Conservation (phyloP, 2,113 vertebrate genomes). For the Periophthalmus modestus region DNA sequence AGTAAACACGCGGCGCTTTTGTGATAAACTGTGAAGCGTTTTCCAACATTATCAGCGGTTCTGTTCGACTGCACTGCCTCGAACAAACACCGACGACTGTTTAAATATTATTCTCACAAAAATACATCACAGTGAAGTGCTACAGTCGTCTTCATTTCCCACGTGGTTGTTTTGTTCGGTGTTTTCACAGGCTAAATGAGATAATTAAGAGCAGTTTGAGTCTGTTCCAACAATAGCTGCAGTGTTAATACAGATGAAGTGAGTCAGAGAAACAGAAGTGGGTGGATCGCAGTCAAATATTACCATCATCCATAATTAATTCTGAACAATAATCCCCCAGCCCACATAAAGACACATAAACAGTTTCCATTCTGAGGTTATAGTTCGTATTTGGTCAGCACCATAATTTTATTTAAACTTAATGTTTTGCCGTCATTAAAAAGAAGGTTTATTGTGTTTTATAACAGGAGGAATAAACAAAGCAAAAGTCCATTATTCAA, state of each 20-base stretch:
- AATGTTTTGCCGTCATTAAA: background rate
- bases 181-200: background rate
- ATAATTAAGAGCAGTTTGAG: conserved; percentile 2
- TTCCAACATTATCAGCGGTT: background rate
- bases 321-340: conserved; percentile 35
- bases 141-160: background rate
- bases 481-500: conserved; percentile 1
- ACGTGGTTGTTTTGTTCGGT: background rate
- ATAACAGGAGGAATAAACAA: background rate
- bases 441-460: background rate
- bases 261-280: conserved; percentile 4
- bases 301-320: conserved; percentile 43
- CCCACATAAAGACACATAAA: background rate
- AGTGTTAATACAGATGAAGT: background rate
- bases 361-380: conserved; percentile 10
- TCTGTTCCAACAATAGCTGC: conserved; percentile 8
- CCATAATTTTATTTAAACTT: background rate
- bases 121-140: background rate
- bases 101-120: background rate
- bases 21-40: background rate
- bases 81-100: background rate
- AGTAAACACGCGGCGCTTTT: background rate
- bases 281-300: conserved; percentile 19
- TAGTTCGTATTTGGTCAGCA: background rate
- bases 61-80: background rate